Base-by-base conservation (phyloP, 2,113 vertebrate species). In the Phyllopteryx taeniolatus region DNA sequence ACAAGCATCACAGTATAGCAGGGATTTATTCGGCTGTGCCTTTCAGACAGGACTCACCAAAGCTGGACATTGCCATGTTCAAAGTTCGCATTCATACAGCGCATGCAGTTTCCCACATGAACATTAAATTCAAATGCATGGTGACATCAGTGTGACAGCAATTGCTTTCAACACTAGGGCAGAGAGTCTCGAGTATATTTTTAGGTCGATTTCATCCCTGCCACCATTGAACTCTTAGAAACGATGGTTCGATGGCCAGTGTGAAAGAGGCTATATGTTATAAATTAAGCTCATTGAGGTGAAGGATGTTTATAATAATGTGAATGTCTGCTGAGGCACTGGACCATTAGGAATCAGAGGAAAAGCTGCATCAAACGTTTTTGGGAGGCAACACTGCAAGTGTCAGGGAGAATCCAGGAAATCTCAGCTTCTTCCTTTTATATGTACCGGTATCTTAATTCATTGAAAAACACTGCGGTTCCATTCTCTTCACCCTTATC, bases 301-400 rank as follows among this genome's bases (percentile, higher is more conserved):
- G 17, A 51, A 77, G 74, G 64, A 44, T 31, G 63, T 51, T 43
- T 80, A 70, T 84, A 77, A 81, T 82, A 78, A 87, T 60, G 77
- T 68, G 79, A 85, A 85, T 83, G 85, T 87, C 84, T 83, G 83
- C 27, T 47, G 1, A 42, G 70, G 71, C 15, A 17, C 68, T 42
- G 79, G 60, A 67, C 84, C 66, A 62, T 20, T 42, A 63, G 44
- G 35, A 75, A 63, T 60, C 63, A 14, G 60, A 20, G 49, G 71
- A 59, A 68, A 76, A 70, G 47, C 46, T 27, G 49, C 44, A 62
- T 81, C 72, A 71, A 60, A 57, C 22, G 57, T 33, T 71, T 59
- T 74, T 67, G 72, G 15, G 54, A 70, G 27, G 72, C 14, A 59
- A 51, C 47, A 5, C 76, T 17, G 67, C 62, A 42, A 42, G 59